A percentile compares a stretch with the other conserved stretches of the same genome.
Evolutionary conservation across 2,797 vertebrate genomes (phyloP).

Genomic region (Apodemus agrarius): DNA sequence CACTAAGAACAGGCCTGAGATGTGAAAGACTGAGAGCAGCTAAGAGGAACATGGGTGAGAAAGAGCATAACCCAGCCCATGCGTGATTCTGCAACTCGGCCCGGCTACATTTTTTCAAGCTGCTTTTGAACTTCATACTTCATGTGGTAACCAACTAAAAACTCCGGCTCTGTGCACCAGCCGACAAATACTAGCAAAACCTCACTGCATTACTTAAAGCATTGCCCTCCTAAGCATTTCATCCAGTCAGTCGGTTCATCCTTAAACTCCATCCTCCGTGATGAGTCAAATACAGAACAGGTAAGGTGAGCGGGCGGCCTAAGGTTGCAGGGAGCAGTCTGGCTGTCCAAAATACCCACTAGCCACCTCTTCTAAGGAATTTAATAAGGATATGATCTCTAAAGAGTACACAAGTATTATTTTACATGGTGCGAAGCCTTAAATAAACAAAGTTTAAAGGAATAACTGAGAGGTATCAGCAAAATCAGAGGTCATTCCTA

Average conservation of each 20-base stretch:
- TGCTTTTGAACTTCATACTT: constrained; percentile 39
- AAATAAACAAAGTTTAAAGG: background rate
- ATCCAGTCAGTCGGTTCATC: background rate
- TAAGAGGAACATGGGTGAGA: constrained; percentile 19
- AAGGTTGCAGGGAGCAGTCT: background rate
- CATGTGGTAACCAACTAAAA: background rate
- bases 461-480: background rate
- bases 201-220: background rate
- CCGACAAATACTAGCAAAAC: background rate
- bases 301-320: too few relatives aligned
- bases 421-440: background rate
- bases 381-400: background rate
- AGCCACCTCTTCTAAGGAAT: background rate
- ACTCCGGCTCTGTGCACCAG: background rate
- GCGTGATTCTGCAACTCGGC: background rate
- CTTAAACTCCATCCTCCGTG: background rate
- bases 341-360: too few relatives aligned
- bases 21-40: background rate
- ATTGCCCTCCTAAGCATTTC: background rate
- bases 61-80: background rate
- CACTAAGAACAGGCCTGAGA: constrained; percentile 67
- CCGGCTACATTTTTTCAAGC: constrained; percentile 2
- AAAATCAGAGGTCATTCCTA: background rate
- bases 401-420: background rate
- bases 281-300: background rate